A percentile compares a stretch with the other conserved stretches of the same genome.
Evolutionary conservation across 2,797 vertebrate genomes (phyloP).

Genomic region (Microchirus variegatus): DNA sequence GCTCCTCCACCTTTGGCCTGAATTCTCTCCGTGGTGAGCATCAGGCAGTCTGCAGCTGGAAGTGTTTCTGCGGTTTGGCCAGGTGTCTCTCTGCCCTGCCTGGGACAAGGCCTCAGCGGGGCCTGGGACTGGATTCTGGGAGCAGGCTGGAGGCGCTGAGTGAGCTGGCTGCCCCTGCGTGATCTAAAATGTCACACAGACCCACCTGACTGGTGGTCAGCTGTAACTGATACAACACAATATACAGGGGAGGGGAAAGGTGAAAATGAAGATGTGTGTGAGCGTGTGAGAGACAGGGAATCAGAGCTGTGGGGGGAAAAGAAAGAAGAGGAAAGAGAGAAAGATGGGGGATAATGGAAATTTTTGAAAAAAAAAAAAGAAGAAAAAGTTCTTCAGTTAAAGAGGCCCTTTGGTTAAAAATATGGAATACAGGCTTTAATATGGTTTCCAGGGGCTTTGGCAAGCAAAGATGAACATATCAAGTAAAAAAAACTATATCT

Average conservation of each 20-base stretch:
- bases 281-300: slow-evolving; percentile 60
- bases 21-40: slow-evolving; percentile 77
- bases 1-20: slow-evolving; percentile 80
- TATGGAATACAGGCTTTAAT: slow-evolving; percentile 69
- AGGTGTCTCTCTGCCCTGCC: slow-evolving; percentile 77
- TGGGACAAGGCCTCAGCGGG: slow-evolving; percentile 73
- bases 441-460: slow-evolving; percentile 77
- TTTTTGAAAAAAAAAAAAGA: slow-evolving; percentile 60
- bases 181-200: slow-evolving; percentile 74
- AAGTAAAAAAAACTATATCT: slow-evolving; percentile 70
- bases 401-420: slow-evolving; percentile 69
- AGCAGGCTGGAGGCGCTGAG: slow-evolving; percentile 61
- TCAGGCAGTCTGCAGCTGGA: slow-evolving; percentile 81
- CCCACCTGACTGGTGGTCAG: slow-evolving; percentile 77
- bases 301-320: slow-evolving; percentile 30
- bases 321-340: slow-evolving; percentile 31
- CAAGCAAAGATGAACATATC: slow-evolving; percentile 70
- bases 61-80: slow-evolving; percentile 81
- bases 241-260: slow-evolving; percentile 59
- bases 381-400: slow-evolving; percentile 39
- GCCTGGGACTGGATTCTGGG: slow-evolving; percentile 68
- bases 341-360: slow-evolving; percentile 66
- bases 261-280: slow-evolving; percentile 72
- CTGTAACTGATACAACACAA: slow-evolving; percentile 74
- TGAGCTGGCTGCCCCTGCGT: slow-evolving; percentile 66